Percentiles rank a stretch among this genome's conserved stretches.
Evolutionary conservation across 2,888 invertebrate species (phyloP).

Genomic region (Phania funesta): DNA sequence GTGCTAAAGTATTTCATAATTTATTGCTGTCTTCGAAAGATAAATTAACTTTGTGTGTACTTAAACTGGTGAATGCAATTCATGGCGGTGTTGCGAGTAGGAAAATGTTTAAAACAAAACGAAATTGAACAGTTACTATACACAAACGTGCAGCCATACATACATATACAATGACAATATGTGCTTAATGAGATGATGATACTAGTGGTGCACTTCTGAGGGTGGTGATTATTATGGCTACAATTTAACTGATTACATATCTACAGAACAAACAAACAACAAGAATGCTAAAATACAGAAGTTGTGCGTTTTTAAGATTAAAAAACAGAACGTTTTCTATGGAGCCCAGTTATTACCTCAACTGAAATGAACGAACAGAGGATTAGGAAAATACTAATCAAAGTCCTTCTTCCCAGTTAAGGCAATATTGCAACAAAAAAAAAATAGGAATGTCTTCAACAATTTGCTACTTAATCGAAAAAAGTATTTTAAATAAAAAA

Average conservation of each 20-base stretch:
- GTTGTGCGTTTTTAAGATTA: too few relatives aligned
- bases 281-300: too few relatives aligned
- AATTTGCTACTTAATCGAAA: too few relatives aligned
- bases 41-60: constrained; percentile 28
- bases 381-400: too few relatives aligned
- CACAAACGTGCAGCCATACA: not conserved
- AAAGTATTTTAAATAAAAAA: not conserved
- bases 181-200: not conserved
- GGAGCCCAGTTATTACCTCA: too few relatives aligned
- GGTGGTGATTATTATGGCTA: not conserved
- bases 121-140: constrained; percentile 6
- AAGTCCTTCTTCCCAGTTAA: too few relatives aligned
- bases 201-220: constrained; percentile 19
- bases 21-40: not conserved
- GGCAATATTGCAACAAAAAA: too few relatives aligned
- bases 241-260: too few relatives aligned
- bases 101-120: constrained; percentile 7
- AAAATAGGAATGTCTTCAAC: too few relatives aligned
- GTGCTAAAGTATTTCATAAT: constrained; percentile 25
- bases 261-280: too few relatives aligned
- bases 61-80: constrained; percentile 5
- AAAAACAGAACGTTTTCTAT: too few relatives aligned
- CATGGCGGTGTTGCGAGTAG: not conserved
- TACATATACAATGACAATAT: not conserved
- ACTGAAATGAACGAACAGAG: too few relatives aligned